Percentiles rank a stretch among this genome's conserved stretches.
Evolutionary conservation across 2,888 invertebrate genomes (phyloP).

Genomic region (Limulus polyphemus): DNA sequence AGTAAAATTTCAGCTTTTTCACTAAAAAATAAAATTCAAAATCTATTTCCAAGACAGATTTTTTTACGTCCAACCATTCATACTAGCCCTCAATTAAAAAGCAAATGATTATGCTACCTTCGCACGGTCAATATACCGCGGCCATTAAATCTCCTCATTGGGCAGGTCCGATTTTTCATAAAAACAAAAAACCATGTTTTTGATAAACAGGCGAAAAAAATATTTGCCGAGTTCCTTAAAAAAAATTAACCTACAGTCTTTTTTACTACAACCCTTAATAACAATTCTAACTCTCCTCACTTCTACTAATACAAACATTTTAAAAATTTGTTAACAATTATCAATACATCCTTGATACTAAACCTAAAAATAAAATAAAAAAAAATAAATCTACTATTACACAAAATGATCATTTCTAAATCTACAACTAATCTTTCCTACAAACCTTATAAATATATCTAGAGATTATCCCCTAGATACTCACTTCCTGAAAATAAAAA

Average conservation of each 20-base stretch:
- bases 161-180: conserved; percentile 57
- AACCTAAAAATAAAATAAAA: too few species aligned
- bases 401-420: too few species aligned
- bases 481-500: too few species aligned
- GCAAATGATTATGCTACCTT: conserved; percentile 70
- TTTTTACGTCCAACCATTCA: conserved; percentile 57
- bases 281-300: conserved; percentile 2
- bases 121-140: conserved; percentile 64
- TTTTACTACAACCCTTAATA: conserved; percentile 5
- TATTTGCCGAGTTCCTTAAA: conserved; percentile 5
- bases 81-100: conserved; percentile 65
- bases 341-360: too few species aligned
- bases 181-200: conserved; percentile 57
- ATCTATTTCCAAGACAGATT: conserved; percentile 45
- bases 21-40: conserved; percentile 48
- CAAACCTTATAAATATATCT: too few species aligned
- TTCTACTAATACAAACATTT: conserved; percentile 9
- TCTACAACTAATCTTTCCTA: too few species aligned
- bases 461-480: too few species aligned
- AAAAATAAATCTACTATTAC: too few species aligned
- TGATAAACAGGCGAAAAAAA: conserved; percentile 49
- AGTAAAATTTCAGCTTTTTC: conserved; percentile 53
- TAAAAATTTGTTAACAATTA: not conserved
- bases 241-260: conserved; percentile 1
- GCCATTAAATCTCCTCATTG: conserved; percentile 59